Base-by-base conservation (phyloP, 1,140 invertebrate species). In the Diachasmimorpha longicaudata region DNA sequence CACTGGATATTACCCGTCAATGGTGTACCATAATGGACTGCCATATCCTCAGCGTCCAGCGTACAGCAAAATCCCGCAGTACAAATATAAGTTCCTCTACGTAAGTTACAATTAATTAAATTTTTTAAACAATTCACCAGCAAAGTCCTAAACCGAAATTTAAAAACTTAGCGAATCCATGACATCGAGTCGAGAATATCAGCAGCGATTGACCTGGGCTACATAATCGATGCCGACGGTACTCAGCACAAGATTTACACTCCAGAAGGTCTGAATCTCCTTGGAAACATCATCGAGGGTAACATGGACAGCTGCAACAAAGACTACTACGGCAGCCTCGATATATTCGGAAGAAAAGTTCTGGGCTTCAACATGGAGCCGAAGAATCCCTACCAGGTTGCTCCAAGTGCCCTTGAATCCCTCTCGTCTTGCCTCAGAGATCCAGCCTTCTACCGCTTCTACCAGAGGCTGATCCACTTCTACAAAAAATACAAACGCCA, bases 391-490 rank as follows among this genome's bases (percentile, higher is more conserved):
- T 81, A 86, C 25, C 87, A 91, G 31, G 76, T 90, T 21, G 73
- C 88, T 21, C 91, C 92, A 1, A 88, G 87, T 19, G 89, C 87
- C 42, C 83, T 93, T 11, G 90, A 92, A 82, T 89, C 89, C 67
- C 91, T 89, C 83, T 86, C 88, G 72, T 92, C 92, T 13, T 90
- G 91, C 0, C 81, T 93, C 71, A 91, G 93, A 68, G 93, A 94
- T 81, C 93, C 93, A 14, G 89, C 91, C 4, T 93, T 93, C 90
- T 94, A 91, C 81, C 89, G 91, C 48, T 82, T 94, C 0, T 92
- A 91, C 84, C 91, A 91, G 80, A 90, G 90, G 72, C 91, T 93
- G 75, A 81, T 88, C 37, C 82, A 90, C 75, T 89, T 89, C 74
- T 91, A 90, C 79, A 76, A 85, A 3, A 83, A 84, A 14, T 89